Evolutionary conservation across 2,113 vertebrate species (phyloP).

Genomic region (Scalopus aquaticus): DNA sequence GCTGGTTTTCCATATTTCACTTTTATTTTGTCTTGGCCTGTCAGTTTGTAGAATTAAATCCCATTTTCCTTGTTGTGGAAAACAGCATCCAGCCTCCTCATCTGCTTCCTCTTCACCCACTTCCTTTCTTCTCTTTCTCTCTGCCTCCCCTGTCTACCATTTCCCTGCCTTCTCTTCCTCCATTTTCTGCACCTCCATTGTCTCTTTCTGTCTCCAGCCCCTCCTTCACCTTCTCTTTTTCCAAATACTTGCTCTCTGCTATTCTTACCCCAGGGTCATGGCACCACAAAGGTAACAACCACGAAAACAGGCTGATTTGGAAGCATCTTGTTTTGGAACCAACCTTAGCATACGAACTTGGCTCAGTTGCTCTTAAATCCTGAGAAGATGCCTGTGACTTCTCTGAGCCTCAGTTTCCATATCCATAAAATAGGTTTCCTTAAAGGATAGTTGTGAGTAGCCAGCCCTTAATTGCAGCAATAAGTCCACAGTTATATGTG

Average conservation of each 20-base stretch:
- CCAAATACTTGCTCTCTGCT: background rate
- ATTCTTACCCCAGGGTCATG: background rate
- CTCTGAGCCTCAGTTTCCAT: background rate
- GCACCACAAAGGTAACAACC: background rate
- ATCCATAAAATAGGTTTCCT: background rate
- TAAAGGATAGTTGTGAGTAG: background rate
- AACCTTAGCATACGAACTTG: background rate
- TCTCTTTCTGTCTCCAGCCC: background rate
- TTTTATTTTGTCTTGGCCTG: constrained; percentile 69
- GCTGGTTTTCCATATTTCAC: constrained; percentile 14
- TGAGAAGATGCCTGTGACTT: background rate
- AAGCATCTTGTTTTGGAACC: background rate
- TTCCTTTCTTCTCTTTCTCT: background rate
- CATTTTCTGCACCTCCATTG: rapidly evolving
- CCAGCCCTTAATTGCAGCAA: background rate
- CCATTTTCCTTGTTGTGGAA: constrained; percentile 74
- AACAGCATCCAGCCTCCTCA: background rate
- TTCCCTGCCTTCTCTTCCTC: background rate
- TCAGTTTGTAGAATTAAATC: constrained; percentile 87
- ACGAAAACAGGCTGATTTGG: background rate
- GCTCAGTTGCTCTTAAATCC: background rate
- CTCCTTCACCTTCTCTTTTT: background rate
- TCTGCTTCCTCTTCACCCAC: background rate
- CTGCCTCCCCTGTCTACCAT: no score
- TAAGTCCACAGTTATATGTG: background rate